Evolutionary conservation across 1,140 invertebrate genomes (phyloP).

Genomic region (Calosoma granatense): DNA sequence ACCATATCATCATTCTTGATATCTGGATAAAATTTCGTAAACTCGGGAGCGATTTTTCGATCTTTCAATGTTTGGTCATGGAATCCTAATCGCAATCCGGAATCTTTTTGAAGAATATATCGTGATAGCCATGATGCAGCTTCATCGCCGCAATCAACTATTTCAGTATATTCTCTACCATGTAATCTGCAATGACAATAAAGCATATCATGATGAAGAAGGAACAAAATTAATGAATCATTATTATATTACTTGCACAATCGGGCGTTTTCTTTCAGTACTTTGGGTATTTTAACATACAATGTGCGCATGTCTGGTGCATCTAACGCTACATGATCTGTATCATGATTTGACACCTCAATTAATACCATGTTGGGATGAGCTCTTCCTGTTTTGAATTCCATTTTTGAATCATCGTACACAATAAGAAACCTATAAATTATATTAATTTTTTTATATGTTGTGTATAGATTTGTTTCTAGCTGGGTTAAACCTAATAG

Average conservation of each 20-base stretch:
- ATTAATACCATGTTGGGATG: conserved; percentile 30
- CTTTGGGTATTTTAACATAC: conserved; percentile 27
- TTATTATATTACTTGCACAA: conserved; percentile 19
- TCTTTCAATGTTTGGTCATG: conserved; percentile 35
- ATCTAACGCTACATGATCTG: conserved; percentile 26
- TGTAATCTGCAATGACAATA: conserved; percentile 6
- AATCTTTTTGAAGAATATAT: conserved; percentile 42
- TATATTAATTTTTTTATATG: neutral
- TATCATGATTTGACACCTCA: conserved; percentile 27
- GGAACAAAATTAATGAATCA: no score
- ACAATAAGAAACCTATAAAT: conserved; percentile 28
- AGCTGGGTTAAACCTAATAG: no score
- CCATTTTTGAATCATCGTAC: conserved; percentile 25
- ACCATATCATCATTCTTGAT: neutral
- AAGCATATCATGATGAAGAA: no score
- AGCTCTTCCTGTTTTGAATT: conserved; percentile 26
- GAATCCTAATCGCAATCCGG: conserved; percentile 45
- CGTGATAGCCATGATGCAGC: conserved; percentile 49
- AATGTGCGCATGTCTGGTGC: conserved; percentile 29
- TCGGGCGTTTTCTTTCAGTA: no score
- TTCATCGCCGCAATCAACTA: conserved; percentile 51
- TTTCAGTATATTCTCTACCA: conserved; percentile 31
- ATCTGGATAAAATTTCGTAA: neutral
- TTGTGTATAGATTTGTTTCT: no score
- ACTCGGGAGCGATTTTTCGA: neutral